Evolutionary conservation across 2,113 vertebrate genomes (phyloP).

Genomic region (Crotalus helleri): DNA sequence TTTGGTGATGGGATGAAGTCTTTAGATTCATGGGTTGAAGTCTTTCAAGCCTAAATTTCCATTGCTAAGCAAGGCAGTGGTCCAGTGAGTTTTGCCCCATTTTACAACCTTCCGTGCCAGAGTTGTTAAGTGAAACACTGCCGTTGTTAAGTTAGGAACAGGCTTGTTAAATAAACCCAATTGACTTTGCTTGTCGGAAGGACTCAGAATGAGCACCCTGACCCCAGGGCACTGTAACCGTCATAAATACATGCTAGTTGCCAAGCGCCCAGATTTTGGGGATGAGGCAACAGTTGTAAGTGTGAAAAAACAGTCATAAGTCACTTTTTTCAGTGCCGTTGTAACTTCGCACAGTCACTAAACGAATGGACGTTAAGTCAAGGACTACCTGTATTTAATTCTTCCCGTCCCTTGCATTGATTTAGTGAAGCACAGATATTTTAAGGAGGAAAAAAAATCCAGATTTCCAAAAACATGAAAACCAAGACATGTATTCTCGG

Average conservation of each 20-base stretch:
- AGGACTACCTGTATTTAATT: not conserved
- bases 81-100: not conserved
- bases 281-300: no score
- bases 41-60: not conserved
- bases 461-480: not conserved
- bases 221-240: not conserved
- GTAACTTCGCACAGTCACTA: not conserved
- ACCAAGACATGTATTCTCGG: not conserved
- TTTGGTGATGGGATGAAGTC: not conserved
- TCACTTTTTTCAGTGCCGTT: not conserved
- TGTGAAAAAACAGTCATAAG: not conserved
- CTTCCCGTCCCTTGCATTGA: not conserved
- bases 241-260: no score
- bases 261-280: not conserved
- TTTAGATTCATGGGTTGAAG: not conserved
- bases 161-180: not conserved
- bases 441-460: not conserved
- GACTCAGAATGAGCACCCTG: no score
- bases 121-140: not conserved
- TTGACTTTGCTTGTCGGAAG: not conserved
- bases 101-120: not conserved
- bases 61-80: not conserved
- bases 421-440: not conserved
- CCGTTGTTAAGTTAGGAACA: no score
- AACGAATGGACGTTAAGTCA: not conserved